Evolutionary conservation across 2,888 invertebrate genomes (phyloP).

Genomic region (Operophtera brumata): DNA sequence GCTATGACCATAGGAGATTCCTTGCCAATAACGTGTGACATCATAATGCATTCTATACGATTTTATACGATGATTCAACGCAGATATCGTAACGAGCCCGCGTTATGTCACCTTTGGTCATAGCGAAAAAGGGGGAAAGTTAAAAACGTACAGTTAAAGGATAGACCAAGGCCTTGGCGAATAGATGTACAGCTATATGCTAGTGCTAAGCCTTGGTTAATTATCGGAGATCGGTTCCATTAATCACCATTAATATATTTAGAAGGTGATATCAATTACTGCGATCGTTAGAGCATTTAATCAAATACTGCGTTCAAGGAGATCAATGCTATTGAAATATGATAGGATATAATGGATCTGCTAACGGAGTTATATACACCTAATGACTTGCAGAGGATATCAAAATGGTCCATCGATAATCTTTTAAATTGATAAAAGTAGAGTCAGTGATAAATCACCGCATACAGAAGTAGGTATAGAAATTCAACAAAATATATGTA

Average conservation of each 20-base stretch:
- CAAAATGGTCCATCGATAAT: constrained; percentile 2
- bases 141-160: too few species aligned
- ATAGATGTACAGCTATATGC: background rate
- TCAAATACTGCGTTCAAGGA: constrained; percentile 23
- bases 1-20: too few species aligned
- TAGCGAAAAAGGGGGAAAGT: too few species aligned
- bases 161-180: background rate
- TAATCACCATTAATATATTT: constrained; percentile 33
- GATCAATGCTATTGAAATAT: constrained; percentile 20
- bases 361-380: background rate
- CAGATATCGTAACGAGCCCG: too few species aligned
- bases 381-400: constrained; percentile 1
- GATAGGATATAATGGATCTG: constrained; percentile 7
- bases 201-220: constrained; percentile 11
- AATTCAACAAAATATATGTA: too few species aligned
- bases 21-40: too few species aligned
- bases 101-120: too few species aligned
- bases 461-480: too few species aligned
- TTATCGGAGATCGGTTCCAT: constrained; percentile 25
- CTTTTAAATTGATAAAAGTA: background rate
- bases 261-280: constrained; percentile 35
- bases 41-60: too few species aligned
- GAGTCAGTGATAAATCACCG: background rate
- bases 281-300: constrained; percentile 25
- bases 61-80: too few species aligned